Percentiles rank a stretch among this genome's conserved stretches.
Conservation (phyloP, 2,888 invertebrate genomes). For the Eurytoma adleriae region DNA sequence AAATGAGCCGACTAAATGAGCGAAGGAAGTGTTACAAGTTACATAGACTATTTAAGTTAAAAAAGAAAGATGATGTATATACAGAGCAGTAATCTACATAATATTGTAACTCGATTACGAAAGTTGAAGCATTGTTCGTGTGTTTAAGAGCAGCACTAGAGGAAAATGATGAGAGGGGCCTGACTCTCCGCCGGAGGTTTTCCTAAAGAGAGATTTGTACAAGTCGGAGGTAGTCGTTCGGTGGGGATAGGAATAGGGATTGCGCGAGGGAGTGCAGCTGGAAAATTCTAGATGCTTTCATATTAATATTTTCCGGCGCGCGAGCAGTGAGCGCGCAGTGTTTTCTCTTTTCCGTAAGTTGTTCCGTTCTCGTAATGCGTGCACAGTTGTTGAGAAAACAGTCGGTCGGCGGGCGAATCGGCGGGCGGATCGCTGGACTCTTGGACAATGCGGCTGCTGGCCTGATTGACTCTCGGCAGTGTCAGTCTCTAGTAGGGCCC, state of each 20-base stretch:
- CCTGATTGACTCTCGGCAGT: not conserved
- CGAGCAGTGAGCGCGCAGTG: not conserved
- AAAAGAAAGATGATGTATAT: not conserved
- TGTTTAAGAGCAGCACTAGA: too few species aligned
- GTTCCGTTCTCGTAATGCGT: conserved; percentile 15
- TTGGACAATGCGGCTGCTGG: too few species aligned
- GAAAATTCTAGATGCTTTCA: conserved; percentile 39
- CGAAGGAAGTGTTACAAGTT: not conserved
- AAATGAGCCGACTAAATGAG: not conserved
- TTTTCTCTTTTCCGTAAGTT: conserved; percentile 53
- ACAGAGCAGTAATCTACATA: not conserved
- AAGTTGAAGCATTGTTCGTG: not conserved
- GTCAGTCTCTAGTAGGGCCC: conserved; percentile 46
- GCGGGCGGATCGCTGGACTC: too few species aligned
- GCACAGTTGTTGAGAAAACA: conserved; percentile 10
- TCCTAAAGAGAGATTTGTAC: too few species aligned
- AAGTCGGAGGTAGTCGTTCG: too few species aligned
- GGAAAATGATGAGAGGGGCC: too few species aligned
- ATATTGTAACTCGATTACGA: not conserved
- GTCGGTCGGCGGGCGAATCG: not conserved
- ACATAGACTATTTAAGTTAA: not conserved
- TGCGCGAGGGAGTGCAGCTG: conserved; percentile 10
- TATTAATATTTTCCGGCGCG: conserved; percentile 28
- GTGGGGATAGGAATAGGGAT: too few species aligned
- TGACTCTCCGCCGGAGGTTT: too few species aligned